Evolutionary conservation across 1,140 invertebrate species (phyloP), one percentile per base, ranked within the genome.

Genomic region (Caenorhabditis remanei): DNA sequence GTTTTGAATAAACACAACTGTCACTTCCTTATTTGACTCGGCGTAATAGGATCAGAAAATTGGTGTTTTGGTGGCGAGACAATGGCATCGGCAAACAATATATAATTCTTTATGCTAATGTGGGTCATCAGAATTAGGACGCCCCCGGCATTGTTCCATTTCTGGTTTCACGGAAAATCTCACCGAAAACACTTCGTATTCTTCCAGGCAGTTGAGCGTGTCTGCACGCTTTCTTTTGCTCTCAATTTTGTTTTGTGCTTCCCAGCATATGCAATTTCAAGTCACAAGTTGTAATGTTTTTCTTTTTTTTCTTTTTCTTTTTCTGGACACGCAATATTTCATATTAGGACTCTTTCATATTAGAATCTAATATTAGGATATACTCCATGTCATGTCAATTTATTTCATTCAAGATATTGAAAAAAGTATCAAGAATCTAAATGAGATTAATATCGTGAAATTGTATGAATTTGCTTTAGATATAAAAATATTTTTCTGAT

Each of bases 191-290:
- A 41, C 53, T 50, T 50, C 19, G 16, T 71, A 48, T 79, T 79
- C 46, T 79, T 79, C 71, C 71, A 4, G 46, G 7, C 40, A 24
- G 65, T 65, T 13, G 9, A 46, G 67, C 46, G 14, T 79, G 43
- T 32, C 5, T 13, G 7, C 9, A 53, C n/a, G 50, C 21, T 79
- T 40, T 50, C n/a, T 46, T 6, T 2, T 50, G 71, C 71, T 79
- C 71, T 32, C 71, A 79, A 46, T 71, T 71, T 71, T 71, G 19
- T 79, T 50, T 79, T 50, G 19, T 79, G 13, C 40, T 79, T 79
- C 46, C 43, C 14, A 79, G 71, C 43, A 79, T 79, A 79, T 79
- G 43, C 71, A 50, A 79, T 79, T 79, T 50, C 46, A 13, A 43
- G 43, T 43, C 43, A 48, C 65, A 71, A 46, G 40, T 21, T 19